phyloP scores from a whole-genome alignment of 2,888 invertebrate species.

The Hemaris fuciformis region DNA sequence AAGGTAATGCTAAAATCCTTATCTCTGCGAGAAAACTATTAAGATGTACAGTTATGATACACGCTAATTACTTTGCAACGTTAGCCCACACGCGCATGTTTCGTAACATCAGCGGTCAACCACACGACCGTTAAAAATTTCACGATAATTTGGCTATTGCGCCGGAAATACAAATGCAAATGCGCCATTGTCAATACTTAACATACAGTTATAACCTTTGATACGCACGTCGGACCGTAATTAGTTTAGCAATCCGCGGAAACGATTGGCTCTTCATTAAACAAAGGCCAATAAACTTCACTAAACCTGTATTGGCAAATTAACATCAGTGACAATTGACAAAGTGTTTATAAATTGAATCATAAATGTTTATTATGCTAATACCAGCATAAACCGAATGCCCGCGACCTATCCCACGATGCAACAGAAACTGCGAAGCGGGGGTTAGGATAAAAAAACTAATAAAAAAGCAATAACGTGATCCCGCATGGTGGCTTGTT shows the following conservation, averaged over 20 bases:
- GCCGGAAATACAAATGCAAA: constrained; percentile 72
- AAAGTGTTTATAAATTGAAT: constrained; percentile 43
- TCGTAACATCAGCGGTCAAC: constrained; percentile 54
- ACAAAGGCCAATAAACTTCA: constrained; percentile 45
- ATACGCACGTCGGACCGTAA: constrained; percentile 41
- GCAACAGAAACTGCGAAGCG: constrained; percentile 72
- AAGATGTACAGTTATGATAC: constrained; percentile 15
- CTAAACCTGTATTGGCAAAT: constrained; percentile 11
- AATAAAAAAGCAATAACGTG: constrained; percentile 81
- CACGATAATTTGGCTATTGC: constrained; percentile 69
- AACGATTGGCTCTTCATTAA: constrained; percentile 31
- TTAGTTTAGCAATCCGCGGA: constrained; percentile 61
- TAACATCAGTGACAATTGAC: constrained; percentile 57
- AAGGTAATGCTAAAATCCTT: constrained; percentile 23
- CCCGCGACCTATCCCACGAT: constrained; percentile 77
- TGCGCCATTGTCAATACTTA: constrained; percentile 65
- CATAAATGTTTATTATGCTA: constrained; percentile 73
- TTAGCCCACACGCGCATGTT: constrained; percentile 15
- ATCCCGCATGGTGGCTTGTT: constrained; percentile 80
- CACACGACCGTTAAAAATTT: constrained; percentile 62
- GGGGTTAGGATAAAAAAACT: constrained; percentile 69
- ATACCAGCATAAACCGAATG: constrained; percentile 75
- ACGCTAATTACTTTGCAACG: constrained; percentile 18
- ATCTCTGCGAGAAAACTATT: constrained; percentile 11
- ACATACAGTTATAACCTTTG: constrained; percentile 64